Evolutionary conservation across 2,797 vertebrate genomes (phyloP).

Genomic region (Mormyrus hasselquistii): DNA sequence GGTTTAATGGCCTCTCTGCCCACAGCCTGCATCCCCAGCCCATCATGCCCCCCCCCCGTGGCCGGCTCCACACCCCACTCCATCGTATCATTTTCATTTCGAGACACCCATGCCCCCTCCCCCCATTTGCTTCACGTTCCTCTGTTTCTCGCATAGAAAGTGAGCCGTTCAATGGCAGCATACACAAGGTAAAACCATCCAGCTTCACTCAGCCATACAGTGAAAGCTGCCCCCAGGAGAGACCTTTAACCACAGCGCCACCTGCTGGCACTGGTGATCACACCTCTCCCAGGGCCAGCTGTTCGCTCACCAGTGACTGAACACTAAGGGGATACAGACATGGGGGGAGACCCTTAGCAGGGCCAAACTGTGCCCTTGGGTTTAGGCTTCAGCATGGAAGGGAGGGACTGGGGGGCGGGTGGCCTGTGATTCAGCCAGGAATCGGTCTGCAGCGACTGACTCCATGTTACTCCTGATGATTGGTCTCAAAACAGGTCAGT

Average conservation of each 20-base stretch:
- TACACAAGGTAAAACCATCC: background rate
- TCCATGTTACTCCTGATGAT: constrained; percentile 34
- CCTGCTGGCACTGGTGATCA: background rate
- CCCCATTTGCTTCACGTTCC: background rate
- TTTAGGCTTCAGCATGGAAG: background rate
- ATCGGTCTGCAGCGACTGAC: constrained; percentile 39
- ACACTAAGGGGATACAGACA: background rate
- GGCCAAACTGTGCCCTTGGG: background rate
- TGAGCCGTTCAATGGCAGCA: background rate
- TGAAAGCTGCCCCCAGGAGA: background rate
- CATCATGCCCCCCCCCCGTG: background rate
- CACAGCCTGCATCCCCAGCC: background rate
- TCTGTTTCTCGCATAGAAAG: background rate
- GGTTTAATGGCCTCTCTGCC: constrained; percentile 5
- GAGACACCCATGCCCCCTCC: background rate
- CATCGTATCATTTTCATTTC: background rate
- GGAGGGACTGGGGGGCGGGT: background rate
- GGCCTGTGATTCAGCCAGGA: constrained; percentile 37
- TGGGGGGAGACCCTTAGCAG: background rate
- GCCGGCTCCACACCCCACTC: background rate
- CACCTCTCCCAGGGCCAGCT: background rate
- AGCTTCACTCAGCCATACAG: background rate
- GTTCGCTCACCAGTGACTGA: background rate
- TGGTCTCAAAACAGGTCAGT: background rate
- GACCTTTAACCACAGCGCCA: background rate